phyloP scores from a whole-genome alignment of 2,888 invertebrate species.

The Torymus aiolomorphi region DNA sequence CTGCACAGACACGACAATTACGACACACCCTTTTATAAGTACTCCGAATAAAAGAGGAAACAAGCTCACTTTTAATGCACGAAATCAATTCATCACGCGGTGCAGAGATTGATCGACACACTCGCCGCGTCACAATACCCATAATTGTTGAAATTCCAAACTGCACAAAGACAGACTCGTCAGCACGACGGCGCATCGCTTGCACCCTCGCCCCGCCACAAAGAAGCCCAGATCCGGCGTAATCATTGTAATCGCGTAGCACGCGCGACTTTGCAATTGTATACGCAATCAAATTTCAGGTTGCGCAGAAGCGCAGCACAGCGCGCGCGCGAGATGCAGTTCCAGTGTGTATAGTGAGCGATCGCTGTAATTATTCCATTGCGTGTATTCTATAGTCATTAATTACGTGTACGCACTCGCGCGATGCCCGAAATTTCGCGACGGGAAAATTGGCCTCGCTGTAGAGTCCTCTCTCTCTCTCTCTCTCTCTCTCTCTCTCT shows the following conservation, averaged over 20 bases:
- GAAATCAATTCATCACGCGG: no score
- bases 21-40: no score
- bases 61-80: no score
- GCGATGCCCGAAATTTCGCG: not conserved
- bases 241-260: slow-evolving; percentile 5
- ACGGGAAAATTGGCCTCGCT: slow-evolving; percentile 34
- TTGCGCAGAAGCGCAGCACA: no score
- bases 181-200: not conserved
- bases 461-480: no score
- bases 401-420: slow-evolving; percentile 23
- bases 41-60: no score
- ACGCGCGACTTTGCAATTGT: not conserved
- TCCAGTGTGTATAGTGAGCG: not conserved
- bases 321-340: no score
- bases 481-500: no score
- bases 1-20: no score
- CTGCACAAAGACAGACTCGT: slow-evolving; percentile 1
- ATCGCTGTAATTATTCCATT: slow-evolving; percentile 38
- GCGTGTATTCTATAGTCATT: slow-evolving; percentile 31
- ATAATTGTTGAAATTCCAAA: slow-evolving; percentile 34
- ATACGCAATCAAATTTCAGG: not conserved
- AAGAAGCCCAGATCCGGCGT: not conserved
- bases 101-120: not conserved
- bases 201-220: not conserved
- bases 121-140: slow-evolving; percentile 16